Evolutionary conservation across 2,797 vertebrate species (phyloP).

Genomic region (Enteromius mattozi): DNA sequence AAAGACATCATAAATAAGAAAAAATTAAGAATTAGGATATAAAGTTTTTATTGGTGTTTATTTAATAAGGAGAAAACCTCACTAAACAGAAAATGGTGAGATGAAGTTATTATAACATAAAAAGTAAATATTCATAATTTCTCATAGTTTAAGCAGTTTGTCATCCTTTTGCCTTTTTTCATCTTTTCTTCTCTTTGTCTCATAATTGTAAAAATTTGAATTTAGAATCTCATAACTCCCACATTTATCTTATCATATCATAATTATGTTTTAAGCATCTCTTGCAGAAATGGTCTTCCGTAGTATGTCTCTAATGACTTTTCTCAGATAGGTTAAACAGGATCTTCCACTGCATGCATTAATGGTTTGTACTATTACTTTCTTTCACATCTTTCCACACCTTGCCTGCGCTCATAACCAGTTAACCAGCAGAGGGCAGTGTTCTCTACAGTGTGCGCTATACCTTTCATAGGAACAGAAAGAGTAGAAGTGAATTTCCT

Average conservation of each 20-base stretch:
- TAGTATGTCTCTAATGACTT: not conserved
- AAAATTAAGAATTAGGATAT: not conserved
- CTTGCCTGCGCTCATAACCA: not conserved
- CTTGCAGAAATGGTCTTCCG: not conserved
- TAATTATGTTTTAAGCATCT: not conserved
- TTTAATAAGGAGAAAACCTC: not conserved
- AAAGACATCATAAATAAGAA: not conserved
- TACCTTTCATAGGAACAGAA: not conserved
- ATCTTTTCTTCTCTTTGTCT: not conserved
- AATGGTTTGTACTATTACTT: not conserved
- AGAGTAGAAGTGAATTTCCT: not conserved
- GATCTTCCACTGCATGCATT: not conserved
- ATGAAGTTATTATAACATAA: not conserved
- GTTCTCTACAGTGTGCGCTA: not conserved
- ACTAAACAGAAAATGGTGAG: not conserved
- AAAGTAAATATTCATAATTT: not conserved
- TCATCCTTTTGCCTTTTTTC: not conserved
- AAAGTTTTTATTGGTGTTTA: not conserved
- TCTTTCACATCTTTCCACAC: not conserved
- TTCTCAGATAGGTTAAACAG: not conserved
- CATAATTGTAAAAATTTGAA: not conserved
- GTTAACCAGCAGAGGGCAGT: constrained; percentile 46
- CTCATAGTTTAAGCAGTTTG: not conserved
- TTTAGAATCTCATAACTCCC: not conserved
- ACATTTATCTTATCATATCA: too few species aligned